Percentiles rank a stretch among this genome's conserved stretches.
Conservation (phyloP, 1,140 invertebrate genomes). For the Wasmannia auropunctata region DNA sequence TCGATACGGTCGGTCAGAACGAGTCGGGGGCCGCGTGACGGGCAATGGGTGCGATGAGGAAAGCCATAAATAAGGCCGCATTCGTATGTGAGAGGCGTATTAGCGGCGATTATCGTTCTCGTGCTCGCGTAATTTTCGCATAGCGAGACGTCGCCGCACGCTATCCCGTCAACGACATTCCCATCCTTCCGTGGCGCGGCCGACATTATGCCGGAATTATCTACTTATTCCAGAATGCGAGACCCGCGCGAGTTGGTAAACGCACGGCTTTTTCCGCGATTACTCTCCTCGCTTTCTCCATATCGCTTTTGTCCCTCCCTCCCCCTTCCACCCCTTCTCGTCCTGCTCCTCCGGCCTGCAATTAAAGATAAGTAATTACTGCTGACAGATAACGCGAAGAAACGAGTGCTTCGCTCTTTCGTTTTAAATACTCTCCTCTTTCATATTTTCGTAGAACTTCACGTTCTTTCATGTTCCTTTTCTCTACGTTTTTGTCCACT, state of each 20-base stretch:
- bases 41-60: background rate
- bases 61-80: constrained; percentile 50
- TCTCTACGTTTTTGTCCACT: background rate
- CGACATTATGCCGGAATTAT: constrained; percentile 69
- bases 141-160: constrained; percentile 63
- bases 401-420: background rate
- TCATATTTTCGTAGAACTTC: constrained; percentile 1
- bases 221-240: constrained; percentile 75
- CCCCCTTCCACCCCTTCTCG: too few species aligned
- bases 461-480: background rate
- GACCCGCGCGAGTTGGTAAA: constrained; percentile 47
- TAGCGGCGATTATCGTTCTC: constrained; percentile 70
- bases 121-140: constrained; percentile 71
- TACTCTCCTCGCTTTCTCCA: constrained; percentile 55
- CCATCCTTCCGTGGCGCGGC: constrained; percentile 39
- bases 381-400: background rate
- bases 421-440: constrained; percentile 18
- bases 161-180: constrained; percentile 56
- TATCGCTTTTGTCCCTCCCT: background rate
- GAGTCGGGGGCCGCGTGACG: background rate
- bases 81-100: constrained; percentile 60
- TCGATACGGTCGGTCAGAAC: constrained; percentile 14
- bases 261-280: constrained; percentile 46
- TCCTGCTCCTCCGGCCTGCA: background rate
- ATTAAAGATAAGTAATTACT: constrained; percentile 54